These are phyloP conservation scores for Dorcus parallelipipedus DNA, from an alignment of 2,888 invertebrate genomes.

Conservation along the genomic window DNA sequence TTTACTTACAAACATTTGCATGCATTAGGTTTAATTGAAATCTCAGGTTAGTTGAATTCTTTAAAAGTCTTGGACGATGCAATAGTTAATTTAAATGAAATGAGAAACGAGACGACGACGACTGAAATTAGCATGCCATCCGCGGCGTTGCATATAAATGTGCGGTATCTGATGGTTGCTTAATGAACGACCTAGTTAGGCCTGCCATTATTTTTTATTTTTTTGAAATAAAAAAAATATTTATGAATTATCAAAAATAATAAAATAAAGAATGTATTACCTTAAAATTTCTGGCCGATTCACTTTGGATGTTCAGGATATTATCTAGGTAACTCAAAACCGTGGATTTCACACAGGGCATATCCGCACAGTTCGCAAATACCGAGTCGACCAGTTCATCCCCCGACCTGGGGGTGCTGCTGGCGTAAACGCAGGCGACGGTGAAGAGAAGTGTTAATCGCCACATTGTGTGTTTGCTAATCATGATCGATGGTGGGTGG, in stretches of 20 bases:
- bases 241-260: not conserved
- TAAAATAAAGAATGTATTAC: conserved; percentile 24
- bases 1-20: no score
- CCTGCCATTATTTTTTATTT: no score
- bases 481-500: conserved; percentile 48
- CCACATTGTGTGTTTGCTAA: conserved; percentile 39
- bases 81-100: no score
- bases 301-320: conserved; percentile 60
- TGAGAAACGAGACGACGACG: no score
- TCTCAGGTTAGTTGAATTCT: no score
- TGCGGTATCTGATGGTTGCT: no score
- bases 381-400: conserved; percentile 69
- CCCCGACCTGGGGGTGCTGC: conserved; percentile 53
- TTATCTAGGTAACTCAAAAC: conserved; percentile 74
- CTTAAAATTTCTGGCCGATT: conserved; percentile 57
- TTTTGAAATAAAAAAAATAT: not conserved
- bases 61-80: no score
- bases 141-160: no score
- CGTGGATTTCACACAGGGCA: conserved; percentile 72
- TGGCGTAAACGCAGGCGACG: conserved; percentile 48
- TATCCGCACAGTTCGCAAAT: conserved; percentile 71
- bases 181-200: no score
- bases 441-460: conserved; percentile 51
- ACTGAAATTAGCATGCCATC: no score
- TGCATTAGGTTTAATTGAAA: no score